Base-by-base conservation (phyloP, 30 jellyfish, hydroid and myxozoan genomes). In the Aurelia coerulea region DNA sequence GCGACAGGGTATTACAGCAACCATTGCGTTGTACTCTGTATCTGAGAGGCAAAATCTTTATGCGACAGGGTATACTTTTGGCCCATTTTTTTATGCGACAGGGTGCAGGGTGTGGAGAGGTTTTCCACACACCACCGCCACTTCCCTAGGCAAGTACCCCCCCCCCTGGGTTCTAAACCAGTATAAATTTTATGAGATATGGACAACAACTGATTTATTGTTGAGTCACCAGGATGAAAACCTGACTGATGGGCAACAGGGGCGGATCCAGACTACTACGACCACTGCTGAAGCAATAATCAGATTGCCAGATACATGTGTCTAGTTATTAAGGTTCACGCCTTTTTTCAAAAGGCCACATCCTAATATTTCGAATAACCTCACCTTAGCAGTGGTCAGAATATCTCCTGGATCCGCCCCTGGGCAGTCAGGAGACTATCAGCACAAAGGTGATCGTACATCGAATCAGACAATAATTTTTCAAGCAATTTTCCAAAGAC, bases 121-220 rank as follows among this genome's bases (percentile, higher is more conserved):
- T 23, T 23, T 23, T 23, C 29, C 29, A 23, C 29, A 23, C 29
- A 23, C 29, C 29, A 23, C 29, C 29, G 29, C 29, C 29, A 23
- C 29, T 23, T 23, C 29, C 29, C 29, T 23, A 23, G 29, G 29
- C 29, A 23, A 23, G 29, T 23, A 23, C 29, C 29, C 29, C 29
- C 29, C 29, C 15, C 72, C 29, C 34, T 87, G 90, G 10, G 18
- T 32, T 80, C 85, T 29, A 80, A 80, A 56, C 64, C 85, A 16
- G 78, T 80, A 68, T 62, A 80, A 15, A 80, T 62, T 34, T 80
- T 49, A 23, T 80, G 87, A 19, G 87, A 32, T 64, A 80, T 80
- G 60, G 87, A 64, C 16, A 64, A 51, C 29, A 23, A 23, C 29
- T 23, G 29, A 23, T 23, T 23, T 23, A 23, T 23, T 23, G 29